Evolutionary conservation across 2,797 vertebrate genomes (phyloP).

Genomic region (Poecilia velifera): DNA sequence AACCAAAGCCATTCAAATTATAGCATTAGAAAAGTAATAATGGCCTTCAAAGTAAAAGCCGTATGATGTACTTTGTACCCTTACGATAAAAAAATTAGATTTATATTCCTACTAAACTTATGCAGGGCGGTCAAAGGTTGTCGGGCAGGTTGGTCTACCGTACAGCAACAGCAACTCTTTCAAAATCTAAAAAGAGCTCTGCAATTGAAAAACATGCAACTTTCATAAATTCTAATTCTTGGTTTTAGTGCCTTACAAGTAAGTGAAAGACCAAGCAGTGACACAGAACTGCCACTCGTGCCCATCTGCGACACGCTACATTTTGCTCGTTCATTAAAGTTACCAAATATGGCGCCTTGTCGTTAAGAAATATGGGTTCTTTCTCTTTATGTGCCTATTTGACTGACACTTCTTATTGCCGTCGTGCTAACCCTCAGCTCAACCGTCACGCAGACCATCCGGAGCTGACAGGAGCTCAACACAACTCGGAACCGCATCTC

Average conservation of each 20-base stretch:
- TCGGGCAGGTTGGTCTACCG: neutral
- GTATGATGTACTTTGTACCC: neutral
- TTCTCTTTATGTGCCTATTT: slow-evolving; percentile 60
- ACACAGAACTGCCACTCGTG: neutral
- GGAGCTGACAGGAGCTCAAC: slow-evolving; percentile 45
- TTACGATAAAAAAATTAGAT: neutral
- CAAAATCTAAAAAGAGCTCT: neutral
- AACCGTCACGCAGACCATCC: slow-evolving; percentile 29
- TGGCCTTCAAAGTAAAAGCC: neutral
- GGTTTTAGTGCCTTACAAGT: neutral
- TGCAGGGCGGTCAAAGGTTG: neutral
- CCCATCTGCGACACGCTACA: neutral
- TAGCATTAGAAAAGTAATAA: neutral
- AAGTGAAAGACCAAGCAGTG: neutral
- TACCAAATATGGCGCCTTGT: neutral
- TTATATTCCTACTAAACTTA: neutral
- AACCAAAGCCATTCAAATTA: no score
- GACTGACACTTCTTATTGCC: slow-evolving; percentile 76
- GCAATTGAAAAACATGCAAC: neutral
- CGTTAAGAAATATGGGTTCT: neutral
- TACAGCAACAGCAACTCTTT: neutral
- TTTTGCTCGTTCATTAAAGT: slow-evolving; percentile 2
- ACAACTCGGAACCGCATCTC: slow-evolving; percentile 35
- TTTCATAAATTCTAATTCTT: neutral
- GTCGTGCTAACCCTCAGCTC: slow-evolving; percentile 64